These are phyloP conservation scores for Cebidichthys violaceus DNA, from an alignment of 2,113 vertebrate species.

Conservation along the genomic window DNA sequence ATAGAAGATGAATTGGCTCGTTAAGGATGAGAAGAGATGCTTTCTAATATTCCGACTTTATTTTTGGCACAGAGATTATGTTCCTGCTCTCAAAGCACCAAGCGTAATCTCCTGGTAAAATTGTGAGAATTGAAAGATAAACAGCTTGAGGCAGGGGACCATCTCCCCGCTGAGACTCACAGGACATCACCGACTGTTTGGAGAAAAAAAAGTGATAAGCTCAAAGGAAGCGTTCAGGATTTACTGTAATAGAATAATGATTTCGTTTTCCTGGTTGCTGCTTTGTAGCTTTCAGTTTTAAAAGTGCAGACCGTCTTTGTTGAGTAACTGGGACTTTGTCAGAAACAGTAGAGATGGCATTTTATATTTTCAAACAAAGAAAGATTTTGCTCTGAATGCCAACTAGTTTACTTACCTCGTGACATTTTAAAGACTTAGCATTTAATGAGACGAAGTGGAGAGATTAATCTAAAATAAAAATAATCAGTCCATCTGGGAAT, in stretches of 20 bases:
- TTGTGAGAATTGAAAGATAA: conserved; percentile 58
- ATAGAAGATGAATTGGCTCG: conserved; percentile 4
- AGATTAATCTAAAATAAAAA: neutral
- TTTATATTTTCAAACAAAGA: conserved; percentile 9
- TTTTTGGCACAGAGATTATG: conserved; percentile 51
- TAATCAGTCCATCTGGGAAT: neutral
- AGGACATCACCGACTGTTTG: conserved; percentile 32
- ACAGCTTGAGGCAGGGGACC: conserved; percentile 43
- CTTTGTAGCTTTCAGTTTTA: conserved; percentile 22
- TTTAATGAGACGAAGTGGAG: neutral
- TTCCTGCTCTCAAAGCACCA: conserved; percentile 30
- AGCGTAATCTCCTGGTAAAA: conserved; percentile 51
- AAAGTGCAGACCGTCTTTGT: conserved; percentile 10
- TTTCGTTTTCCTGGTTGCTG: conserved; percentile 16
- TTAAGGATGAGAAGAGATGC: conserved; percentile 12
- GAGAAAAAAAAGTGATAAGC: conserved; percentile 37
- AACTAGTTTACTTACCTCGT: neutral
- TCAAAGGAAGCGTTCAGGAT: conserved; percentile 38
- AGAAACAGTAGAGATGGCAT: conserved; percentile 14
- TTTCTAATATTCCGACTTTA: conserved; percentile 28
- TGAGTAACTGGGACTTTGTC: conserved; percentile 13
- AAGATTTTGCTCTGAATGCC: neutral
- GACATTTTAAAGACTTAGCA: conserved; percentile 7
- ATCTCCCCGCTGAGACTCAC: conserved; percentile 38
- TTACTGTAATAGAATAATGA: conserved; percentile 29